Evolutionary conservation across 2,113 vertebrate species (phyloP), one percentile per base, ranked within the genome.

Genomic region (Polypterus senegalus): DNA sequence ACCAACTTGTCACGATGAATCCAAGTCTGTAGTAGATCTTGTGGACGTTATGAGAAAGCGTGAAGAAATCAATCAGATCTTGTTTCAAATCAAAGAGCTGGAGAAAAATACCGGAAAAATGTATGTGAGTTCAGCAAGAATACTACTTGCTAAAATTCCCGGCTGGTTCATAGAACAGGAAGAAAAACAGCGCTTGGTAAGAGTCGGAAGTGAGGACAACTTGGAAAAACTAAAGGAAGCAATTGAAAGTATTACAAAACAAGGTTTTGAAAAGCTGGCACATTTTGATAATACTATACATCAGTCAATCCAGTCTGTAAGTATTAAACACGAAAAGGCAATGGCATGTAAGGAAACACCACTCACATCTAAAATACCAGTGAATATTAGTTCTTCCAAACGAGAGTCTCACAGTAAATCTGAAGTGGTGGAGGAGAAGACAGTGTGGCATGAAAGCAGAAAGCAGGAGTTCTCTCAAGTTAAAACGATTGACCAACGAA

Each of bases 31-130:
- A 67, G 58, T 72, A 62, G 83, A 78, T 48, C 76, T 72, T 74
- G 61, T 70, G 66, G 80, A 81, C 49, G 80, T 77, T 64, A 74
- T 81, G 67, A 72, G 82, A 69, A 88, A 75, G 75, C 81, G 67
- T 66, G 81, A 81, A 59, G 75, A 88, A 61, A 73, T 82, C 49
- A 81, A 87, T 62, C 68, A 82, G 59, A 78, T 88, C 75, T 74
- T 89, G 66, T 82, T 79, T 66, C 74, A 80, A 66, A 73, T 89
- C 59, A 83, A 76, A 65, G 77, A 89, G 63, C 75, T 83, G 61
- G 84, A 90, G 79, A 65, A 58, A 45, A 64, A 78, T 62, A 76
- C 80, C 68, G 75, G 77, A 66, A 80, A 76, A 69, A 77, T 73
- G 5, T 61, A 78, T 67, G 73, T 75, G 47, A 74, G 84, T 66